A percentile compares a stretch with the other conserved stretches of the same genome.
phyloP scores from a whole-genome alignment of 2,113 vertebrate species.

The Bagarius yarrelli region DNA sequence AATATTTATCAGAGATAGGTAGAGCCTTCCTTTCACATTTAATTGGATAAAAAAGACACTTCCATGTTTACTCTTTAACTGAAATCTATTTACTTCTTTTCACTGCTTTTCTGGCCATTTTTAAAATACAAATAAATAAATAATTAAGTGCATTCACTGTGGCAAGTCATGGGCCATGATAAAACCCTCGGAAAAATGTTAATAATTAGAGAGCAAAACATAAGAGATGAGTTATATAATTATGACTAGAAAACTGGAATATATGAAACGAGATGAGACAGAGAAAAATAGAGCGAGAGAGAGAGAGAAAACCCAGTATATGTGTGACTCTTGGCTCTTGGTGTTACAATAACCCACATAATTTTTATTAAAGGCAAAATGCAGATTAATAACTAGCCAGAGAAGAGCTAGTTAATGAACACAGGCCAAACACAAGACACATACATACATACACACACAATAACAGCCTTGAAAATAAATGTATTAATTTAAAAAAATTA shows the following conservation, averaged over 20 bases:
- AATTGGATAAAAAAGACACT: conserved; percentile 81
- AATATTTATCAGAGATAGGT: conserved; percentile 66
- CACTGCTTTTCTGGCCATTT: conserved; percentile 71
- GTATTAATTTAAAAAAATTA: too few relatives aligned
- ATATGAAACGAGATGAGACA: background rate
- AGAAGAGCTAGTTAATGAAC: conserved; percentile 66
- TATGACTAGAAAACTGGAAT: background rate
- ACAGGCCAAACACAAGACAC: conserved; percentile 59
- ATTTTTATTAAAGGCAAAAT: conserved; percentile 64
- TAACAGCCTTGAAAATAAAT: conserved; percentile 48
- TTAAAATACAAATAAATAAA: conserved; percentile 63
- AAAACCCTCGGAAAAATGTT: conserved; percentile 62
- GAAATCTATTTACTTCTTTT: conserved; percentile 72
- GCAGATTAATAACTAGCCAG: conserved; percentile 66
- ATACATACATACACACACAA: conserved; percentile 21
- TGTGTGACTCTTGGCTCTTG: conserved; percentile 55
- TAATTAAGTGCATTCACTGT: conserved; percentile 58
- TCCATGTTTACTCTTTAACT: conserved; percentile 77
- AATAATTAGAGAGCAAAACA: conserved; percentile 11
- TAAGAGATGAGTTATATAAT: background rate
- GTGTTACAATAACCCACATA: conserved; percentile 66
- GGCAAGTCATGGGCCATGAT: conserved; percentile 68
- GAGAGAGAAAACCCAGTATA: conserved; percentile 31
- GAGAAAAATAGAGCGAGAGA: conserved; percentile 2
- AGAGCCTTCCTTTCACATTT: conserved; percentile 73